phyloP scores from a whole-genome alignment of 2,888 invertebrate species.

The Electrophaes corylata region DNA sequence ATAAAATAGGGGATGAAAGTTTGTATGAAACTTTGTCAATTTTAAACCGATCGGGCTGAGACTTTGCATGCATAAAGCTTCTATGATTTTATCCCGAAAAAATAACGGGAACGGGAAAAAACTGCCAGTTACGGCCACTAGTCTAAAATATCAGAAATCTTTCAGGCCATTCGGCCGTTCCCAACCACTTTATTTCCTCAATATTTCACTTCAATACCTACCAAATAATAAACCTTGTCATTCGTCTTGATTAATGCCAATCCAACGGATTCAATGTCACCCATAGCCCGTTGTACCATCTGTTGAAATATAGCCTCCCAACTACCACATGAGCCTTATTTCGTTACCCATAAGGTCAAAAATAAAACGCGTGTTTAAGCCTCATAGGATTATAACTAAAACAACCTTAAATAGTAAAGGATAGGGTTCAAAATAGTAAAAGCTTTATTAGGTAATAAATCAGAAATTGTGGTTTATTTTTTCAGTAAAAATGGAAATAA shows the following conservation, averaged over 20 bases:
- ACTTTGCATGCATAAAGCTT: too few relatives aligned
- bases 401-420: neutral
- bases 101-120: too few relatives aligned
- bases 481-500: constrained; percentile 23
- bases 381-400: neutral
- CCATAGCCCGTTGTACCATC: constrained; percentile 22
- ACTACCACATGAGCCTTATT: constrained; percentile 14
- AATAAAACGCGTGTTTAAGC: constrained; percentile 1
- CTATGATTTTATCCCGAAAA: too few relatives aligned
- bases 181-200: constrained; percentile 15
- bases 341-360: neutral
- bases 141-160: too few relatives aligned
- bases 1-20: too few relatives aligned
- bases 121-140: too few relatives aligned
- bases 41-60: too few relatives aligned
- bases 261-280: constrained; percentile 31
- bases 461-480: constrained; percentile 30
- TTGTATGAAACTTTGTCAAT: too few relatives aligned
- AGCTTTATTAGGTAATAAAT: constrained; percentile 30
- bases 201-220: constrained; percentile 18
- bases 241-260: constrained; percentile 36
- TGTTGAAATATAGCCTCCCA: constrained; percentile 12
- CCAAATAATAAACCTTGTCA: constrained; percentile 16
- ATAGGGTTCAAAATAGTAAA: constrained; percentile 6
- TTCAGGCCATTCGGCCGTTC: neutral